Base-by-base conservation (phyloP, 2,888 invertebrate species). In the Pristionchus japonicus region DNA sequence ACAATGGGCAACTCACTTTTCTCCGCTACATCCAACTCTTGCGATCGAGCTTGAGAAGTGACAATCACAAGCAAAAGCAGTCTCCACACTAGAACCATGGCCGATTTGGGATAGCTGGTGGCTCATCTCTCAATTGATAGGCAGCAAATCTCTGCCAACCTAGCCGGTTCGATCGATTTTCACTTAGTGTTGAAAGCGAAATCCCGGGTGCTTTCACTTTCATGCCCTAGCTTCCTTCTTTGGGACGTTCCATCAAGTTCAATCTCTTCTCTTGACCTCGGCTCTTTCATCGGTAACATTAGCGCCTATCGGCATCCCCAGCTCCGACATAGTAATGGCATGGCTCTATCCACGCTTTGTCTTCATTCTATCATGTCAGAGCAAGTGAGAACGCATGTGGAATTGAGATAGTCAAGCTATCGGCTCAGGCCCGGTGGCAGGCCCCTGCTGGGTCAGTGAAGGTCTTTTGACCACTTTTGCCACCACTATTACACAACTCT, bases 141-240 rank as follows among this genome's bases (percentile, higher is more conserved):
- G 20, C 34, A 17, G 77, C 20, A 57, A 82, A 17, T 52, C 17
- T 20, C 49, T 52, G 31, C 52, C 34, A 31, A 9, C 3, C 31
- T 82, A 82, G 31, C 82, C 34, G 82, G 52, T 82, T 52, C 52
- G 11, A 52, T 49, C 82, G 52, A 57, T 82, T 15, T 52, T 77
- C 34, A 13, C 15, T 9, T 13, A 15, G n/a, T 80, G 49, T 49
- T 80, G 80, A 80, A 43, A 80, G 43, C 47, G 70, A 70, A 70
- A 34, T 40, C 70, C 37, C 40, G 34, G 70, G 37, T 17, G 17
- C 20, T 70, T 27, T 49, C 47, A 43, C 49, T 49, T 80, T 47
- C 80, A 4, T n/a, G n/a, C n/a, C n/a, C n/a, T n/a, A 43, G 43
- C 43, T 43, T 43, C 43, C 43, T 9, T n/a, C n/a, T n/a, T n/a